Conservation (phyloP, 2,797 vertebrate species). For the Sciaenops ocellatus region DNA sequence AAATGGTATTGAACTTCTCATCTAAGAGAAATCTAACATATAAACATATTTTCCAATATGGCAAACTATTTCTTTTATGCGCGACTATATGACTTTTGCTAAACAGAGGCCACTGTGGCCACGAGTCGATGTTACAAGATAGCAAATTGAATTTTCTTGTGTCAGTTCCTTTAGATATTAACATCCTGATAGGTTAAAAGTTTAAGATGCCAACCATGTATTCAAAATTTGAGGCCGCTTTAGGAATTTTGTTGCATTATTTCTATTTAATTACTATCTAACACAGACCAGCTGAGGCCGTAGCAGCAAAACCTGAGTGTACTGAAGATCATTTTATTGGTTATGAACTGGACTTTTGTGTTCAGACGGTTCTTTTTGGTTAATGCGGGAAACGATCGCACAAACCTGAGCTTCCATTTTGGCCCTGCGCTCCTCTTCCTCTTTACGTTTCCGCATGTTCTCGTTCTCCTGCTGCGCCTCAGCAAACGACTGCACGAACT, state of each 20-base stretch:
- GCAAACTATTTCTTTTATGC: not conserved
- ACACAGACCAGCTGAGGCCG: too few relatives aligned
- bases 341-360: too few relatives aligned
- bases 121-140: not conserved
- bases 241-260: too few relatives aligned
- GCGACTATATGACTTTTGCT: not conserved
- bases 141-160: not conserved
- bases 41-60: not conserved
- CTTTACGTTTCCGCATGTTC: conserved; percentile 95
- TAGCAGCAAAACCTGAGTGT: too few relatives aligned
- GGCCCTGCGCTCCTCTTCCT: conserved; percentile 95
- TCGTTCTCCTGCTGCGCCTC: conserved; percentile 99
- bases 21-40: not conserved
- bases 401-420: conserved; percentile 97
- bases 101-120: too few relatives aligned
- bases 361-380: not conserved
- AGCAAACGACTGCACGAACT: conserved; percentile 94
- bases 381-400: not conserved
- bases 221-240: too few relatives aligned
- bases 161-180: not conserved
- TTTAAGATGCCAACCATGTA: too few relatives aligned
- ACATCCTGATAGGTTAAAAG: too few relatives aligned
- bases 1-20: not conserved
- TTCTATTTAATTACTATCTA: too few relatives aligned
- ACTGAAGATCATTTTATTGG: too few relatives aligned